Base-by-base conservation (phyloP, 2,113 vertebrate genomes). In the Corydoras sp. region DNA sequence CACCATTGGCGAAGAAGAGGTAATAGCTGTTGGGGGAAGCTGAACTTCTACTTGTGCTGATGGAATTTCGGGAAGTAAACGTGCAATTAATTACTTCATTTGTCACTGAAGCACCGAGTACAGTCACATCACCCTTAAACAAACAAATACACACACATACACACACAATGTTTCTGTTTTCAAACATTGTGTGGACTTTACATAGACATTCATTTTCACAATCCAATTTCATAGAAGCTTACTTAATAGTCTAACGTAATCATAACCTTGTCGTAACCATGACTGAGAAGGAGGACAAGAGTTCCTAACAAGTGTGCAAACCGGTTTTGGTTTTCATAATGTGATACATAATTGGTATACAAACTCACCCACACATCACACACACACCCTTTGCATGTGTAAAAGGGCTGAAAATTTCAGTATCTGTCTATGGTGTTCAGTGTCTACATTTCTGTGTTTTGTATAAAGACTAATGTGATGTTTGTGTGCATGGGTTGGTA, bases 31-130 rank as follows among this genome's bases (percentile, higher is more conserved):
- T 18, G 32, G 53, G 77, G 7, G 55, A 56, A 7, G 73, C 69
- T 30, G 72, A 31, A 64, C 71, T 83, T 63, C 78, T 65, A 18
- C 73, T 71, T n/a, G 77, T 87, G 14, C 85, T 85, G 55, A 91
- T 82, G 0, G n/a, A 1, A 60, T 88, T 86, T 10, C 1, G 70
- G 24, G 88, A 89, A 13, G 75, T 86, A 68, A 92, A 91, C 68
- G 84, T 84, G 64, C 91, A 91, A 75, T 82, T 82, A 73, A 92
- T 86, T 3, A 89, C 48, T 0, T 79, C 74, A 2, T 85, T 68
- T 24, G 35, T 75, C 35, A 76, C 30, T 2, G 81, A 86, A 0
- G 78, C 60, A 51, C n/a, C 62, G 10, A 89, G 32, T 15, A 71
- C 14, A 9, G 79, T 77, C 13, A 90, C 74, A 4, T 87, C 76